Base-by-base conservation (phyloP, 2,888 invertebrate genomes). In the Serripes groenlandicus region DNA sequence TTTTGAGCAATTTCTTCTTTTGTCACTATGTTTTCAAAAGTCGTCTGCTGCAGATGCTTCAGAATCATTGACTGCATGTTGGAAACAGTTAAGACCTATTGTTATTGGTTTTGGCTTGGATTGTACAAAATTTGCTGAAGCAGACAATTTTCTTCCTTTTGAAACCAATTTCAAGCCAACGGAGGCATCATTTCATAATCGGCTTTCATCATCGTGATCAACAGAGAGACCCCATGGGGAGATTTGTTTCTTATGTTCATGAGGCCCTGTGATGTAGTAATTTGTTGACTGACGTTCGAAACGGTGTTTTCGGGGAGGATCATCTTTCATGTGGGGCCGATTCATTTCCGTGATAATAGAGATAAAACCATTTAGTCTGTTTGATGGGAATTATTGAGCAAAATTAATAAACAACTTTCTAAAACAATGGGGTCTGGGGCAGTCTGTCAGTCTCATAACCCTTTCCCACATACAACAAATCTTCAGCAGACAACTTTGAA, bases 141-240 rank as follows among this genome's bases (percentile, higher is more conserved):
- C 58, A 71, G 58, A 58, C 58, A 58, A 23, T 26, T 71, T 56
- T 71, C 58, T 26, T 34, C 32, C 35, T 15, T 70, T 70, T 54
- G 70, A 70, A 56, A 58, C 71, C 56, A 23, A 28, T 35, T 35
- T 42, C 26, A 23, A 37, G 9, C 66, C 42, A 35, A 5, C 18
- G 34, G 66, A 42, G 42, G 66, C 37, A 42, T 42, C 66, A 37
- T 66, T 66, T 66, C 66, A 66, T 66, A 66, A 66, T 42, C 28
- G 42, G 23, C 42, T 66, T 66, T 66, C 26, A 66, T 66, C 66
- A 30, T 66, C n/a, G 15, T 66, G 35, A 66, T 32, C 62, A 56
- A 56, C 56, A 56, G 23, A 56, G 23, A 23, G n/a, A 28, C 23
- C 56, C 56, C 56, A n/a, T 56, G 56, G 56, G 23, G n/a, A 28